These are phyloP conservation scores for Ameiurus melas DNA, from an alignment of 2,113 vertebrate genomes.

Conservation along the genomic window DNA sequence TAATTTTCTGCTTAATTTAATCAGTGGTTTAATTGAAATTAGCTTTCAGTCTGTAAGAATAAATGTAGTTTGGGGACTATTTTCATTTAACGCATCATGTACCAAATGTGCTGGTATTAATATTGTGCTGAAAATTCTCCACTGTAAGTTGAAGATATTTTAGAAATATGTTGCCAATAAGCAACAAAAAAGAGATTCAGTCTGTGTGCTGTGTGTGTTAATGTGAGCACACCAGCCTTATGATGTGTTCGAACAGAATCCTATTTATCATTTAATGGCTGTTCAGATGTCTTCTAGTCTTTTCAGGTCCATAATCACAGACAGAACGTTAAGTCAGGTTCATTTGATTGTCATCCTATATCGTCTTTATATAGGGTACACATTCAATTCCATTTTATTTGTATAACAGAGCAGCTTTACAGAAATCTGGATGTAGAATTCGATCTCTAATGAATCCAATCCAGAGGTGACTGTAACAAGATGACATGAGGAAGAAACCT, in stretches of 20 bases:
- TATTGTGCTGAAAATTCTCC: constrained; percentile 63
- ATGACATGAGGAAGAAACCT: neutral
- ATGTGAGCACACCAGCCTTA: constrained; percentile 45
- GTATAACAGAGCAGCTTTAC: neutral
- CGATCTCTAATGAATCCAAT: neutral
- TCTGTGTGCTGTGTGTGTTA: constrained; percentile 24
- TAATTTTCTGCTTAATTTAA: constrained; percentile 76
- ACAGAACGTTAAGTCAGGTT: neutral
- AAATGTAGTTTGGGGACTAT: constrained; percentile 65
- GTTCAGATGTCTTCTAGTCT: neutral
- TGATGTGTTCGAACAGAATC: constrained; percentile 42
- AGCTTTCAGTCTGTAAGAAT: constrained; percentile 60
- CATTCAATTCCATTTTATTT: neutral
- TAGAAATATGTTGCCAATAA: constrained; percentile 61
- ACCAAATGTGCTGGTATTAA: constrained; percentile 67
- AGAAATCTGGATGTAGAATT: neutral
- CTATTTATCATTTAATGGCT: constrained; percentile 34
- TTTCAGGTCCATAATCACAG: neutral
- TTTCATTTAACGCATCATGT: constrained; percentile 79
- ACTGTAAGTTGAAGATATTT: constrained; percentile 65
- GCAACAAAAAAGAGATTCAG: constrained; percentile 52
- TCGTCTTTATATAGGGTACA: neutral
- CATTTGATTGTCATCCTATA: neutral
- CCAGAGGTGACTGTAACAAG: neutral
- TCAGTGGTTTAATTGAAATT: constrained; percentile 67